Evolutionary conservation across 2,113 vertebrate genomes (phyloP).

Genomic region (Crocuta crocuta): DNA sequence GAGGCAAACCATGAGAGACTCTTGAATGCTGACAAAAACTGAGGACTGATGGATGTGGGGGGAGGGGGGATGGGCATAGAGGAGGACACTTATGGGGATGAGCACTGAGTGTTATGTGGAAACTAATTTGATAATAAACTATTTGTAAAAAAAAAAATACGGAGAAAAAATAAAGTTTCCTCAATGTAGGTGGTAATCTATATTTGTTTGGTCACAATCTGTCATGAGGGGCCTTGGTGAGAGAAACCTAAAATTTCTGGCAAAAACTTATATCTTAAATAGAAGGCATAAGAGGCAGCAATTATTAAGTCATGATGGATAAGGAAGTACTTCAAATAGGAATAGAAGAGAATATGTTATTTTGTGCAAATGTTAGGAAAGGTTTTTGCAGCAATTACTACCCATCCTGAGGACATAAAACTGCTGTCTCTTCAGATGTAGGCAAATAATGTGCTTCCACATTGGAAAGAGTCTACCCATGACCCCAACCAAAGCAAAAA

Average conservation of each 20-base stretch:
- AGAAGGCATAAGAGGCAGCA: not conserved
- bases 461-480: not conserved
- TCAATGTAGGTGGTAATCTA: not conserved
- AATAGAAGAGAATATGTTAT: conserved; percentile 46
- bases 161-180: conserved; percentile 12
- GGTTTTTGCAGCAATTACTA: conserved; percentile 32
- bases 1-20: no score
- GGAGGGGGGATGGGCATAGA: no score
- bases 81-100: no score
- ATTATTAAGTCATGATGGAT: conserved; percentile 42
- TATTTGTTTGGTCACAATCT: conserved; percentile 3
- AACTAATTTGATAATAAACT: no score
- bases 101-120: no score
- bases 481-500: not conserved
- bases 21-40: no score
- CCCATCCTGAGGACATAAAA: not conserved
- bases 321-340: conserved; percentile 59
- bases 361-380: conserved; percentile 58
- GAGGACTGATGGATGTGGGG: no score
- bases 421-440: conserved; percentile 9
- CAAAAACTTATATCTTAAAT: not conserved
- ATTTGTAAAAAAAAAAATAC: no score
- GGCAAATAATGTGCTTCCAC: not conserved
- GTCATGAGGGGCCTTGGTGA: conserved; percentile 11
- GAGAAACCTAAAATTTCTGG: not conserved